A percentile compares a stretch with the other conserved stretches of the same genome.
These are phyloP conservation scores for Diploscapter pachys DNA, from an alignment of 1,140 invertebrate genomes.

Conservation along the genomic window DNA sequence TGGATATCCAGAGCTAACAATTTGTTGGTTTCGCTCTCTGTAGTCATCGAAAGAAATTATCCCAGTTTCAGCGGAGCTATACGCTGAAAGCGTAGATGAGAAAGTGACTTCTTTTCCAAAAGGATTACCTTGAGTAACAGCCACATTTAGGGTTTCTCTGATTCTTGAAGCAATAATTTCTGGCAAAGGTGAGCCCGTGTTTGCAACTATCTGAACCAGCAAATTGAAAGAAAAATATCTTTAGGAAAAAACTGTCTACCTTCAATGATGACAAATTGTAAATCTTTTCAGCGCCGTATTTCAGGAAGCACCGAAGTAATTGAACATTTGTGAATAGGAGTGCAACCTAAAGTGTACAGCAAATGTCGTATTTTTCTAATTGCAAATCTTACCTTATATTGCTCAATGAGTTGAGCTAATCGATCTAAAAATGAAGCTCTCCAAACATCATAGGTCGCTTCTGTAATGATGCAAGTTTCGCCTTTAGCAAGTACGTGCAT, in stretches of 20 bases:
- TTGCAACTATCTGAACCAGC: slow-evolving; percentile 14
- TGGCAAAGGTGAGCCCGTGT: slow-evolving; percentile 2
- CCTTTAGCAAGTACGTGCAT: slow-evolving; percentile 6
- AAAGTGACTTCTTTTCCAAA: not conserved
- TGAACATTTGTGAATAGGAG: slow-evolving; percentile 11
- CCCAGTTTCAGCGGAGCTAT: slow-evolving; percentile 2
- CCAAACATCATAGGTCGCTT: slow-evolving; percentile 18
- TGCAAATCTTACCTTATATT: slow-evolving; percentile 1
- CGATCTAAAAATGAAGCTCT: slow-evolving; percentile 16
- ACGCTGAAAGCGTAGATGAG: not conserved
- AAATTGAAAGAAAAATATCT: not conserved
- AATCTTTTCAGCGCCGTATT: slow-evolving; percentile 21
- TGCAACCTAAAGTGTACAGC: slow-evolving; percentile 3
- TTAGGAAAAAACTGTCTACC: not conserved
- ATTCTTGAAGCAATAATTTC: not conserved
- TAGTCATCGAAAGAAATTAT: slow-evolving; percentile 5
- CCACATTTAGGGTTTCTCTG: slow-evolving; percentile 4
- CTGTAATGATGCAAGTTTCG: slow-evolving; percentile 8
- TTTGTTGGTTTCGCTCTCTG: not conserved
- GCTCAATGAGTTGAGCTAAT: slow-evolving; percentile 16
- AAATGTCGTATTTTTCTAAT: not conserved
- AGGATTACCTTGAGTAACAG: not conserved
- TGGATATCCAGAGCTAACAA: slow-evolving; percentile 1
- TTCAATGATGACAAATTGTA: slow-evolving; percentile 17
- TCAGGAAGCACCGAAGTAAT: slow-evolving; percentile 15